Conservation (phyloP, 2,888 invertebrate genomes). For the Macaria notata region DNA sequence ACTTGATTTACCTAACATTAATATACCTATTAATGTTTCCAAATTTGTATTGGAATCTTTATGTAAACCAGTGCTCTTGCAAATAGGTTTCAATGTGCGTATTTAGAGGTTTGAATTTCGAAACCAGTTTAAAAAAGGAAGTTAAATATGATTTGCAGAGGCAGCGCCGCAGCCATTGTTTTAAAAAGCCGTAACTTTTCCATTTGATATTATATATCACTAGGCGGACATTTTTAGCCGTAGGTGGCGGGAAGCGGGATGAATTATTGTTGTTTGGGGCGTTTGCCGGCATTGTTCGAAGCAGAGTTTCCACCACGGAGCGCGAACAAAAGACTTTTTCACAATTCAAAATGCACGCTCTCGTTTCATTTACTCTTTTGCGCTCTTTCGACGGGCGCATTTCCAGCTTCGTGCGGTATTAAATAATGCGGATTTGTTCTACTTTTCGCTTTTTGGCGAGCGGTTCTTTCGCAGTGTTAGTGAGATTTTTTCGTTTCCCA, state of each 20-base stretch:
- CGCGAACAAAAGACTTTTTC: conserved; percentile 79
- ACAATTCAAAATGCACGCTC: conserved; percentile 78
- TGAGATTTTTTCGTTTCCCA: conserved; percentile 37
- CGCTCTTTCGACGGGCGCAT: conserved; percentile 75
- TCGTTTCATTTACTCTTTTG: conserved; percentile 81
- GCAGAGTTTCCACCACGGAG: conserved; percentile 66
- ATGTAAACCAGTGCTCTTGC: no score
- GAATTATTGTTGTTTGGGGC: conserved; percentile 81
- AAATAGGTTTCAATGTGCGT: not conserved
- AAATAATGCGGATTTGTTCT: conserved; percentile 73
- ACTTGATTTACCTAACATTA: not conserved
- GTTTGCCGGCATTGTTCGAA: conserved; percentile 74
- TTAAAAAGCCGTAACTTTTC: conserved; percentile 78
- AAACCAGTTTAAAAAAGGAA: conserved; percentile 30
- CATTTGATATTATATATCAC: conserved; percentile 79
- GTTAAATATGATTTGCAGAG: conserved; percentile 62
- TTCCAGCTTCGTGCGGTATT: conserved; percentile 75
- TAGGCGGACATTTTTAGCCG: conserved; percentile 80
- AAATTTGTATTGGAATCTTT: no score
- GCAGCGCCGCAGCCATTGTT: conserved; percentile 70
- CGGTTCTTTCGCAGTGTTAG: conserved; percentile 41
- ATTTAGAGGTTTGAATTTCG: not conserved
- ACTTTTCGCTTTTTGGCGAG: conserved; percentile 61
- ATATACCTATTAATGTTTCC: not conserved
- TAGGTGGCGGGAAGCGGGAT: conserved; percentile 81